Evolutionary conservation across 2,797 vertebrate species (phyloP).

Genomic region (Toxotes lorentzi): DNA sequence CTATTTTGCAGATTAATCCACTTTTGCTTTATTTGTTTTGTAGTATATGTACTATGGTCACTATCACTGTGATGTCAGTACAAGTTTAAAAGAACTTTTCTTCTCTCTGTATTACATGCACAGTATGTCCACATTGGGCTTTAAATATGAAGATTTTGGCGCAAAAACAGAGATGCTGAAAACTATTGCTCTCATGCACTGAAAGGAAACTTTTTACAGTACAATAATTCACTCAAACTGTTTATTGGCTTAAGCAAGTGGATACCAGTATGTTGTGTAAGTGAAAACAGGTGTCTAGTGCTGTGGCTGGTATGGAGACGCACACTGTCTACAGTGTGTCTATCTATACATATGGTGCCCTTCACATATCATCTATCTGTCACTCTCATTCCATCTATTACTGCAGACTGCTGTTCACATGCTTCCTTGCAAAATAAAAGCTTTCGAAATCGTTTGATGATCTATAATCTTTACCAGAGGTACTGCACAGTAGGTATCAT

Average conservation of each 20-base stretch:
- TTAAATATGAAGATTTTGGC: not conserved
- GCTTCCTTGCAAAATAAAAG: slow-evolving; percentile 22
- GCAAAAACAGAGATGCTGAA: slow-evolving; percentile 31
- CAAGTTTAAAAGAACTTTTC: not conserved
- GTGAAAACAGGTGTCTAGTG: slow-evolving; percentile 80
- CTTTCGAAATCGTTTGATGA: slow-evolving; percentile 21
- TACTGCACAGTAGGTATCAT: not conserved
- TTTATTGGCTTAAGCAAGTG: slow-evolving; percentile 81
- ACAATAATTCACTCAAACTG: slow-evolving; percentile 73
- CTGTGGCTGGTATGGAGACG: slow-evolving; percentile 61
- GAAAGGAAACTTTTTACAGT: slow-evolving; percentile 60
- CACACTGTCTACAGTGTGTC: slow-evolving; percentile 55
- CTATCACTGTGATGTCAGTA: not conserved
- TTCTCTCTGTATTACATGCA: not conserved
- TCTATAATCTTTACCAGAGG: slow-evolving; percentile 17
- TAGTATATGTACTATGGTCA: not conserved
- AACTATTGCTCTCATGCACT: slow-evolving; percentile 51
- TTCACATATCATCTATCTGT: slow-evolving; percentile 30
- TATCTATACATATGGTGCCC: slow-evolving; percentile 45
- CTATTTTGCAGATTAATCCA: slow-evolving; percentile 4
- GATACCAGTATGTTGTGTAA: slow-evolving; percentile 81
- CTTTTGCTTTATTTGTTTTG: not conserved
- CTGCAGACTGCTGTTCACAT: slow-evolving; percentile 29
- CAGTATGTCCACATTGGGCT: not conserved
- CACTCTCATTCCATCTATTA: slow-evolving; percentile 5